Base-by-base conservation (phyloP, 1,140 invertebrate genomes). In the Eriocheir sinensis region DNA sequence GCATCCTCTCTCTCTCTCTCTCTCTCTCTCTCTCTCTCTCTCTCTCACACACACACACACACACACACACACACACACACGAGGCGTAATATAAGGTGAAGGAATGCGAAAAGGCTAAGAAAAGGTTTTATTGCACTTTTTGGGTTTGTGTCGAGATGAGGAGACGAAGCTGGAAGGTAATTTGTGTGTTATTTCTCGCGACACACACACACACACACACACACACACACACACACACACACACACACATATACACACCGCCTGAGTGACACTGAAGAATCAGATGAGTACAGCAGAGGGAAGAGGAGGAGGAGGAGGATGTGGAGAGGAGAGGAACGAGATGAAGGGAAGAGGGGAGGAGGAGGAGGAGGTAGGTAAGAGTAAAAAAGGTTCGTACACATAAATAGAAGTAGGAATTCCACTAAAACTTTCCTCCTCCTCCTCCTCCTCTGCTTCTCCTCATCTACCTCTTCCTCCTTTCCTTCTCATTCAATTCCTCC, bases 161-260 rank as follows among this genome's bases (percentile, higher is more conserved):
- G n/a, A n/a, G n/a, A n/a, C n/a, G n/a, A n/a, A n/a, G n/a, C n/a
- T n/a, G n/a, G n/a, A n/a, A n/a, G n/a, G n/a, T n/a, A n/a, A n/a
- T n/a, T n/a, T n/a, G n/a, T n/a, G n/a, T n/a, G n/a, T n/a, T n/a
- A n/a, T n/a, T n/a, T n/a, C n/a, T n/a, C n/a, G 96, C 0, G 95
- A 96, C 92, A 91, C 21, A 40, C n/a, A 1, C 60, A n/a, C 21
- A 60, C 44, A 53, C 89, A 90, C 40, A 53, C 41, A 60, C 2
- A 34, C n/a, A 44, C 88, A 40, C 34, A 89, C 36, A 89, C 38
- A 89, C 88, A 40, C 38, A 40, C 41, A 89, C 30, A 40, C 41
- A 89, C 32, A 40, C 41, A 40, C 32, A 44, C 0, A 44, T 32
- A 81, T 27, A 81, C 80, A 81, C 80, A 81, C 80, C n/a, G 80